A percentile compares a stretch with the other conserved stretches of the same genome.
phyloP scores from a whole-genome alignment of 2,888 invertebrate genomes.

The Tachystola acroxantha region DNA sequence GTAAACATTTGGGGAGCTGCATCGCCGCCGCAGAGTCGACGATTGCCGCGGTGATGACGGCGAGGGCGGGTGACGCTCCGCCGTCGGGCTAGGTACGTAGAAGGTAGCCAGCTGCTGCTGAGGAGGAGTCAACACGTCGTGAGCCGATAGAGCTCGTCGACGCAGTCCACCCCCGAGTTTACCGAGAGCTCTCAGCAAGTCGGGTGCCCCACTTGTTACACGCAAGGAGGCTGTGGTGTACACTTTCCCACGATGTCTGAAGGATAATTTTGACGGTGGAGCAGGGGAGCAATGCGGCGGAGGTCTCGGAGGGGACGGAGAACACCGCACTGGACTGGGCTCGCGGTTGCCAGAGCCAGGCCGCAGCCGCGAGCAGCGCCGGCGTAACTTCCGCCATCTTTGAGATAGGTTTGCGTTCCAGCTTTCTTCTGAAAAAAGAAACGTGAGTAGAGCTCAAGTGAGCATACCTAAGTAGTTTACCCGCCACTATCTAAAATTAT shows the following conservation, averaged over 20 bases:
- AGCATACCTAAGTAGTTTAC: background rate
- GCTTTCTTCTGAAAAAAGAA: slow-evolving; percentile 80
- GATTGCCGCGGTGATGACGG: slow-evolving; percentile 60
- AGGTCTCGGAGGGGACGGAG: slow-evolving; percentile 75
- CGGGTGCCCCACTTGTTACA: slow-evolving; percentile 80
- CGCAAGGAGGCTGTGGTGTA: slow-evolving; percentile 71
- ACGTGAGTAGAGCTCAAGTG: background rate
- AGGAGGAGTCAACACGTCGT: slow-evolving; percentile 80
- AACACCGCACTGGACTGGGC: slow-evolving; percentile 74
- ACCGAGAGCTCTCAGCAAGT: slow-evolving; percentile 82
- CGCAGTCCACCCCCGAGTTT: slow-evolving; percentile 84
- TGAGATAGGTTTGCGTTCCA: slow-evolving; percentile 87
- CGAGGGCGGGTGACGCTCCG: slow-evolving; percentile 62
- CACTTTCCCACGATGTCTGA: slow-evolving; percentile 70
- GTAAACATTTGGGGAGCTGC: slow-evolving; percentile 70
- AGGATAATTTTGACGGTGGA: slow-evolving; percentile 64
- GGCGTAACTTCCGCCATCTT: slow-evolving; percentile 84
- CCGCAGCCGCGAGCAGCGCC: slow-evolving; percentile 83
- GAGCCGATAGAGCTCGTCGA: slow-evolving; percentile 82
- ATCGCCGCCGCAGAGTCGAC: slow-evolving; percentile 54
- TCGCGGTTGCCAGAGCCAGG: slow-evolving; percentile 79
- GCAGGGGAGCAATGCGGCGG: slow-evolving; percentile 71
- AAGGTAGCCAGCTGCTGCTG: slow-evolving; percentile 80
- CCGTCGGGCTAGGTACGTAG: slow-evolving; percentile 83
- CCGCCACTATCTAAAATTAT: slow-evolving; percentile 3